Percentiles rank a stretch among this genome's conserved stretches.
phyloP scores from a whole-genome alignment of 1,140 invertebrate genomes.

The Leptinotarsa texana region DNA sequence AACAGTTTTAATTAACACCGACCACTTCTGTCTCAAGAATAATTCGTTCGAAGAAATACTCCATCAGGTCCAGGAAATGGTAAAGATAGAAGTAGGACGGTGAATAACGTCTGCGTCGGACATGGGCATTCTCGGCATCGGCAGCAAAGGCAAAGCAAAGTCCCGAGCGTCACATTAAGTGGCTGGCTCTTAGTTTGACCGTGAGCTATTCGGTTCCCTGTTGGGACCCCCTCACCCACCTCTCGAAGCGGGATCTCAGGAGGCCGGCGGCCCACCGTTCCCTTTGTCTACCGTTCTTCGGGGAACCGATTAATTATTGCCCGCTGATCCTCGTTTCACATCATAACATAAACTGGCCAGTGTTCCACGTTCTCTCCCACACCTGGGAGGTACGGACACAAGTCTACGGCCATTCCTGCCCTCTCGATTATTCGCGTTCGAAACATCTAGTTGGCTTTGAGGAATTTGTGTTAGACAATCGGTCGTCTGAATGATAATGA shows the following conservation, averaged over 20 bases:
- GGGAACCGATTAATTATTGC: constrained; percentile 56
- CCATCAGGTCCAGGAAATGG: constrained; percentile 23
- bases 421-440: background rate
- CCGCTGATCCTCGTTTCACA: constrained; percentile 47
- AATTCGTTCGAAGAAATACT: constrained; percentile 13
- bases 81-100: constrained; percentile 24
- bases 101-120: constrained; percentile 32
- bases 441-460: too few relatives aligned
- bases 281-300: constrained; percentile 54
- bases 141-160: constrained; percentile 19
- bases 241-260: constrained; percentile 47
- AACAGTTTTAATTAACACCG: constrained; percentile 3
- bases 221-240: constrained; percentile 40
- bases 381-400: background rate
- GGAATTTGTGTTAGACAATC: too few relatives aligned
- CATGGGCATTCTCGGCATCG: constrained; percentile 26
- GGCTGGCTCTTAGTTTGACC: constrained; percentile 55
- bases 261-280: constrained; percentile 45
- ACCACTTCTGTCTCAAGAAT: constrained; percentile 1
- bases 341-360: constrained; percentile 49
- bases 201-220: constrained; percentile 54
- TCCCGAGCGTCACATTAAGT: constrained; percentile 57
- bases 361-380: background rate
- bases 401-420: background rate
- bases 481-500: too few relatives aligned